Base-by-base conservation (phyloP, 2,113 vertebrate genomes). In the Anoplopoma fimbria region DNA sequence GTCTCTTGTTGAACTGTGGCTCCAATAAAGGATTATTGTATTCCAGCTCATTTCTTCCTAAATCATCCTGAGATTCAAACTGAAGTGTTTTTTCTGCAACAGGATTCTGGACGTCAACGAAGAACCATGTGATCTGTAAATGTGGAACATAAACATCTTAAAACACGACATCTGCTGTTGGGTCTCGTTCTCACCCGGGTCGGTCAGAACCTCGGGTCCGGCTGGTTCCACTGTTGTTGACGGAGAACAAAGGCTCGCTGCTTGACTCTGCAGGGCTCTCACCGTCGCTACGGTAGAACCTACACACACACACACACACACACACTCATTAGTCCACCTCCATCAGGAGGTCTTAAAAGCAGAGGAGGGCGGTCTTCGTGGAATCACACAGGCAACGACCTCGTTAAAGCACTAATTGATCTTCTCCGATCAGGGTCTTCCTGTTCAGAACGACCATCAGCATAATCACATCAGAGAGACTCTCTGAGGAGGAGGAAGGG, bases 271-370 rank as follows among this genome's bases (percentile, higher is more conserved):
- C 96, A 58, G 97, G 96, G 93, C 97, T 96, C 77, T 99, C 98
- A 38, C 97, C 95, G 27, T 98, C 97, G 51, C 96, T 97, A 69
- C 97, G 96, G 80, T 97, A 97, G 85, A 98, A 98, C 93, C 97
- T 98, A 69, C 15, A 77, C 53, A 87, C 49, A 77, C 19, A 33
- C 36, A 53, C 25, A 42, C 12, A 33, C 58, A 40, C 3, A 53
- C n/a, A 47, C n/a, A 23, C 57, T 29, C 13, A 40, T 2, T 77
- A 86, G 81, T 85, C 74, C 2, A 63, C 38, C 85, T 87, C 27
- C 47, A 58, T 25, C 85, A 91, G 85, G 85, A 90, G 88, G 75
- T 27, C 23, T 73, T 9, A 21, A 42, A 51, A 74, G 84, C 75
- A 80, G 81, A 81, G 80, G 49, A 60, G 84, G 83, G 42, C 5